Percentiles rank a stretch among this genome's conserved stretches.
These are phyloP conservation scores for Ectemnius cavifrons DNA, from an alignment of 2,888 invertebrate species.

Conservation along the genomic window DNA sequence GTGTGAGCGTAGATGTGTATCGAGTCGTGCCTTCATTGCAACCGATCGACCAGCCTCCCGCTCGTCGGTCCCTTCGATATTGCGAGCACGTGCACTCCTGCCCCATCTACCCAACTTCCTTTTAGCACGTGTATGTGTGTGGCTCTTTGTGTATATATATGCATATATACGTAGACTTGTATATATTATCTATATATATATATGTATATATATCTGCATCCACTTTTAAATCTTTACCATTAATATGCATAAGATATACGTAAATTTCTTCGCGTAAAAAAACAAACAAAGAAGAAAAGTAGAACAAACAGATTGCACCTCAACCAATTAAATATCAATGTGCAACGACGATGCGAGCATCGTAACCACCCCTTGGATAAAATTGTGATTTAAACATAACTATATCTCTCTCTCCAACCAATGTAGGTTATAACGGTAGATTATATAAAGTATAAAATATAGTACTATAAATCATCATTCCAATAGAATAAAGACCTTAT, in stretches of 20 bases:
- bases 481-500: slow-evolving; percentile 66
- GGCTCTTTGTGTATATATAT: slow-evolving; percentile 1
- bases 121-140: slow-evolving; percentile 2
- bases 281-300: slow-evolving; percentile 65
- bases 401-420: slow-evolving; percentile 63
- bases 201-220: slow-evolving; percentile 25
- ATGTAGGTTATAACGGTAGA: slow-evolving; percentile 71
- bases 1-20: slow-evolving; percentile 4
- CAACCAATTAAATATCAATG: slow-evolving; percentile 75
- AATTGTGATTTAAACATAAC: slow-evolving; percentile 69
- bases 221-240: slow-evolving; percentile 28
- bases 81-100: slow-evolving; percentile 1
- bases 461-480: slow-evolving; percentile 73
- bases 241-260: slow-evolving; percentile 37
- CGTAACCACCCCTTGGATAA: slow-evolving; percentile 72
- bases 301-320: slow-evolving; percentile 75
- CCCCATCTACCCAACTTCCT: background rate
- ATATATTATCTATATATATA: slow-evolving; percentile 37
- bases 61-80: slow-evolving; percentile 4
- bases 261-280: slow-evolving; percentile 54
- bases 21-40: background rate
- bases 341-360: slow-evolving; percentile 72
- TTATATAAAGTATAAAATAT: slow-evolving; percentile 76
- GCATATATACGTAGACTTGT: slow-evolving; percentile 13
- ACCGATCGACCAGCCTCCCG: slow-evolving; percentile 4